Base-by-base conservation (phyloP, 1,140 invertebrate genomes). In the Agraylea sexmaculata region DNA sequence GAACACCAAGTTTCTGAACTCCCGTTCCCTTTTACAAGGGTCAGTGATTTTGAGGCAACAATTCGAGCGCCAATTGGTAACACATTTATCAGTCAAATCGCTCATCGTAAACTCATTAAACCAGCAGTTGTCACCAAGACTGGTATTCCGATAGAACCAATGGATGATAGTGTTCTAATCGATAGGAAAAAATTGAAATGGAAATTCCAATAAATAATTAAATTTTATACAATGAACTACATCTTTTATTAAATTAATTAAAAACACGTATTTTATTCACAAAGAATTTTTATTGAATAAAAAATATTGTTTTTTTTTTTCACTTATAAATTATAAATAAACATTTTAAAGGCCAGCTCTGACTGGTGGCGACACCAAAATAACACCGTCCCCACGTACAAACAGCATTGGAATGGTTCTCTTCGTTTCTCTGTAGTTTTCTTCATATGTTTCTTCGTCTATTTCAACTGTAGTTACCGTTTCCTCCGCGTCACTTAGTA, bases 371-470 rank as follows among this genome's bases (percentile, higher is more conserved):
- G 90, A 94, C 3, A 99, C 91, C 21, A 99, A 70, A 57, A 99
- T 98, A 2, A 99, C 93, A 42, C 92, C 92, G 70, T 99, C 95
- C 1, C 95, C 95, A 62, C 95, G 68, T 1, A 99, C 92, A 77
- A 98, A 99, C 25, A 99, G 59, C 93, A 98, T 97, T 7, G 91
- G 88, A 59, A 99, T 96, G 45, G 80, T 94, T 51, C 95, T 75
- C 66, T 96, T 96, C 4, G 89, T 94, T 12, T 87, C 91, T 62
- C 90, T 87, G 60, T 98, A 97, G 6, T 97, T 88, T 74, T 98
- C 93, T 73, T 98, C 95, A 59, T 94, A 98, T 2, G 92, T 97
- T 73, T 98, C 94, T 66, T 98, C 94, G 60, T 98, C 94, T 42
- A 98, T 96, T 74, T 97, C 92, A 34, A 95, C 81, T 11, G 90